Percentiles rank a stretch among this genome's conserved stretches.
These are phyloP conservation scores for Hemiscyllium ocellatum DNA, from an alignment of 2,113 vertebrate genomes.

Conservation along the genomic window DNA sequence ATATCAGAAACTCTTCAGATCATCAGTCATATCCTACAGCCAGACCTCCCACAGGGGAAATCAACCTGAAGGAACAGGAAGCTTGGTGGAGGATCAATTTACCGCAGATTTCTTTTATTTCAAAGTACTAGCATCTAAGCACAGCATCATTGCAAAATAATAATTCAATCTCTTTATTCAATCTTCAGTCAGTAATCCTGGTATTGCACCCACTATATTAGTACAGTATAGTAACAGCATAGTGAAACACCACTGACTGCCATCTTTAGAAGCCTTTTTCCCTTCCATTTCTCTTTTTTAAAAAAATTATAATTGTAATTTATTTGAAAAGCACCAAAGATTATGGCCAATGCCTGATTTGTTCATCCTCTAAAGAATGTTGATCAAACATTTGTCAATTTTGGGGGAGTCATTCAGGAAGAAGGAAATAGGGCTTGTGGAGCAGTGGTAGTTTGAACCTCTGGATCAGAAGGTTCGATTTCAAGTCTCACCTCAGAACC, in stretches of 20 bases:
- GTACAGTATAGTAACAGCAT: too few relatives aligned
- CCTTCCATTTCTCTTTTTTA: not conserved
- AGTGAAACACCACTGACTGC: not conserved
- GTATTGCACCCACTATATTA: not conserved
- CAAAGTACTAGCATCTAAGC: not conserved
- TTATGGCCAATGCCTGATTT: not conserved
- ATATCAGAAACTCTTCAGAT: not conserved
- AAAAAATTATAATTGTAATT: not conserved
- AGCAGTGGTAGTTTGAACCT: too few relatives aligned
- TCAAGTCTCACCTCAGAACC: too few relatives aligned
- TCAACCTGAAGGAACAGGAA: not conserved
- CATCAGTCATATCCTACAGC: not conserved
- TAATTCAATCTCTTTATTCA: not conserved
- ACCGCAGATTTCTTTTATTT: not conserved
- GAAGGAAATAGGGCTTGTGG: too few relatives aligned
- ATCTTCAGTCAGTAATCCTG: not conserved
- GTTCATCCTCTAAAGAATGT: not conserved
- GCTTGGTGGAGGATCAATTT: not conserved
- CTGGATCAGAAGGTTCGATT: too few relatives aligned
- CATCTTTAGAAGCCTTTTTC: not conserved
- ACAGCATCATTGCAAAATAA: not conserved
- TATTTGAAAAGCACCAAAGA: not conserved
- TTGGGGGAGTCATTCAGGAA: not conserved
- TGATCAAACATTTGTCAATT: not conserved
- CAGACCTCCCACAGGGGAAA: not conserved